Base-by-base conservation (phyloP, 2,888 invertebrate genomes). In the Antheraea yamamai region DNA sequence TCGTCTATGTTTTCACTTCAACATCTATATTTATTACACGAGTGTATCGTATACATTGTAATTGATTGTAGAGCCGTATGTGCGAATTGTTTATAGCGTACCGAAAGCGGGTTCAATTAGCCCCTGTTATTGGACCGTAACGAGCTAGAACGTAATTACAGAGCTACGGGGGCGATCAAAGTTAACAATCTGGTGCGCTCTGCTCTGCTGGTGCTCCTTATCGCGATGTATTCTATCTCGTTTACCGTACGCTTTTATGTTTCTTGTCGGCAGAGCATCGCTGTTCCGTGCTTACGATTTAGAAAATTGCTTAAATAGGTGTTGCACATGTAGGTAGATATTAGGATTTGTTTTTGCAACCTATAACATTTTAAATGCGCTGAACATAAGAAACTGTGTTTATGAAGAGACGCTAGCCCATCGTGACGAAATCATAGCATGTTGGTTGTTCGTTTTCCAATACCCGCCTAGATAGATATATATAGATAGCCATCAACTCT, bases 151-250 rank as follows among this genome's bases (percentile, higher is more conserved):
- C 74, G 78, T 81, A 83, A 84, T 84, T 82, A 78, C 75, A 73
- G 71, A 61, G 58, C 74, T 73, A 55, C 80, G 74, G 75, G 74
- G 77, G 79, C 80, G 80, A 79, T 78, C 78, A 76, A 78, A 82
- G 83, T 82, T 82, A 83, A 81, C 82, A 79, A 83, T 83, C 84
- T 77, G 79, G 79, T 73, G 80, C 80, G 79, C 78, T 78, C 78
- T 77, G 78, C 78, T 77, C 77, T 77, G 77, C 74, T 80, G 77
- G 77, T 76, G 78, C 79, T 76, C 77, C 77, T 79, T 79, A 83
- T 83, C 83, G 81, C 81, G 81, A 80, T 82, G 77, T 75, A 78
- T 78, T 78, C 78, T 77, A 78, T 79, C 79, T 77, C 77, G 73
- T 73, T 35, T 79, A 80, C 81, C 79, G 80, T 81, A 79, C 73